Evolutionary conservation across 2,797 vertebrate genomes (phyloP).

Genomic region (Syngnathus rostellatus): DNA sequence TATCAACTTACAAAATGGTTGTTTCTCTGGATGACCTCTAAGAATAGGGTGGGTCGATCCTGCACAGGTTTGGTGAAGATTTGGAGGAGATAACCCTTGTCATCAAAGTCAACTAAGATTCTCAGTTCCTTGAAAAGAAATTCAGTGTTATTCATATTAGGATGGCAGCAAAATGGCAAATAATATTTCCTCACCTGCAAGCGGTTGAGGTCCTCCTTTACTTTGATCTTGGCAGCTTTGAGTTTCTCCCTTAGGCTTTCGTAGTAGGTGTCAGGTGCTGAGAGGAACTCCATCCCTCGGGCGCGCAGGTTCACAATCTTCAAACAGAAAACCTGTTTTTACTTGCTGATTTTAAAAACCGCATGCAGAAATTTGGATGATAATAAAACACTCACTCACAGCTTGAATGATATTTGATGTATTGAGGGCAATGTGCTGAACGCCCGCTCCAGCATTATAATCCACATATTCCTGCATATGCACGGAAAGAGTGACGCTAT

Average conservation of each 20-base stretch:
- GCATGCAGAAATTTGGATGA: conserved; percentile 2
- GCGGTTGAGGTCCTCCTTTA: conserved; percentile 73
- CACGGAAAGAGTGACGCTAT: neutral
- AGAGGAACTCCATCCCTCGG: conserved; percentile 75
- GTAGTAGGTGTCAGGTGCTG: conserved; percentile 72
- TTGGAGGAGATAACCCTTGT: conserved; percentile 79
- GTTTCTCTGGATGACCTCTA: conserved; percentile 77
- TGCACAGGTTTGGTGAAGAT: conserved; percentile 81
- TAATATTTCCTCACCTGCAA: conserved; percentile 63
- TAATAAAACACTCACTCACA: conserved; percentile 61
- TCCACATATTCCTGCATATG: conserved; percentile 70
- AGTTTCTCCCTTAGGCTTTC: conserved; percentile 64
- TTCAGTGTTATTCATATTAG: neutral
- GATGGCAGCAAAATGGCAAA: neutral
- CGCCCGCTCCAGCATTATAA: conserved; percentile 76
- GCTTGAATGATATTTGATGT: conserved; percentile 73
- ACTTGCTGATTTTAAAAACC: conserved; percentile 12
- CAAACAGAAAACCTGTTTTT: conserved; percentile 7
- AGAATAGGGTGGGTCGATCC: conserved; percentile 77
- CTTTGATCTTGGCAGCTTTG: conserved; percentile 73
- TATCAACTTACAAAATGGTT: conserved; percentile 72
- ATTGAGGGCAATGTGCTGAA: conserved; percentile 80
- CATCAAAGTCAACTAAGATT: conserved; percentile 79
- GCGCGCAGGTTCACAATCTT: conserved; percentile 73
- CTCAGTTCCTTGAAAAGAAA: conserved; percentile 64